These are phyloP conservation scores for Gracilinanus agilis DNA, from an alignment of 2,113 vertebrate genomes.

Conservation along the genomic window DNA sequence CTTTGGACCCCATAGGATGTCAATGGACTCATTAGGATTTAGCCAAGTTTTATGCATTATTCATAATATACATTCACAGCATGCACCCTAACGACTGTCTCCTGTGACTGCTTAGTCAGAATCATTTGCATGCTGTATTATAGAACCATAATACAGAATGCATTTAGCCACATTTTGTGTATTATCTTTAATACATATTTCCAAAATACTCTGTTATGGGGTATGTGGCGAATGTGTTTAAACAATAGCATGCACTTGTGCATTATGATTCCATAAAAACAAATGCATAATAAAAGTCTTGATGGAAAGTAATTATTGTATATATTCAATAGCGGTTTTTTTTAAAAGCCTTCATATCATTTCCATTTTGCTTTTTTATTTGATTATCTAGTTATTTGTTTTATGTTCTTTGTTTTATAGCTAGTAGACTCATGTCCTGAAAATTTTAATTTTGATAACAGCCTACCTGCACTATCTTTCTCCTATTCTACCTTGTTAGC, in stretches of 20 bases:
- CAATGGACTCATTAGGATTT: constrained; percentile 88
- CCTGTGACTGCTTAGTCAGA: constrained; percentile 87
- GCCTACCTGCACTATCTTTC: constrained; percentile 71
- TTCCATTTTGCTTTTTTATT: constrained; percentile 80
- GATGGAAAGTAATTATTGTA: constrained; percentile 83
- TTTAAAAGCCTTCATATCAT: constrained; percentile 71
- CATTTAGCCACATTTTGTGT: constrained; percentile 84
- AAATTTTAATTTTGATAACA: constrained; percentile 81
- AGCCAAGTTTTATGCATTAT: constrained; percentile 89
- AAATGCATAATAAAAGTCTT: constrained; percentile 81
- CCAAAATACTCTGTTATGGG: constrained; percentile 77
- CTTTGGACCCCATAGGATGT: constrained; percentile 86
- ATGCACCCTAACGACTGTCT: constrained; percentile 83
- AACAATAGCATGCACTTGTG: constrained; percentile 83
- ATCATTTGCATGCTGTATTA: constrained; percentile 88
- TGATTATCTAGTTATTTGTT: constrained; percentile 78
- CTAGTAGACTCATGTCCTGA: constrained; percentile 76
- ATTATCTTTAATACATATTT: constrained; percentile 84
- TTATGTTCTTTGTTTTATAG: constrained; percentile 70
- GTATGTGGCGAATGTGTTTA: constrained; percentile 81
- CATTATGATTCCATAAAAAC: constrained; percentile 81
- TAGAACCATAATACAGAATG: constrained; percentile 85
- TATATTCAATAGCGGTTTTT: constrained; percentile 78
- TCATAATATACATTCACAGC: constrained; percentile 88
- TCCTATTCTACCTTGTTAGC: constrained; percentile 66